Evolutionary conservation across 2,888 invertebrate genomes (phyloP).

Genomic region (Stenodema calcarata): DNA sequence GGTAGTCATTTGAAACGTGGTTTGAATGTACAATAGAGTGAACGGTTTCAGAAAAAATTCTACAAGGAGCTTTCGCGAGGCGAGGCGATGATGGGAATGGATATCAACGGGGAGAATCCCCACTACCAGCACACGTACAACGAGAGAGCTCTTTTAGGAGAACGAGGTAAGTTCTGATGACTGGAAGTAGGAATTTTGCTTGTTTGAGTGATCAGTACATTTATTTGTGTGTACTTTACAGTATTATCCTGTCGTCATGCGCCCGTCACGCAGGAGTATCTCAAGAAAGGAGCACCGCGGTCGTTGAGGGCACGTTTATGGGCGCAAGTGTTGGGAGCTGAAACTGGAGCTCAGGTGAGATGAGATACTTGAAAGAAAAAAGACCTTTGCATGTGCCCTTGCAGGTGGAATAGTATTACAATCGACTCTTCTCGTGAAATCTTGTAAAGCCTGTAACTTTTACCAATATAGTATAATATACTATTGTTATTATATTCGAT

Average conservation of each 20-base stretch:
- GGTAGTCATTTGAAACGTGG: background rate
- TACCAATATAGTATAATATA: too few relatives aligned
- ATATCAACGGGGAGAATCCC: constrained; percentile 64
- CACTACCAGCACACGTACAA: constrained; percentile 70
- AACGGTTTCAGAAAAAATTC: constrained; percentile 67
- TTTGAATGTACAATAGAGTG: background rate
- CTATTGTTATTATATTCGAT: too few relatives aligned
- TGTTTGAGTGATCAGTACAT: background rate
- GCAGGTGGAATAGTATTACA: too few relatives aligned
- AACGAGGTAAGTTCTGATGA: constrained; percentile 65
- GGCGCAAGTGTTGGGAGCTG: constrained; percentile 84
- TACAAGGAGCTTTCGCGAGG: constrained; percentile 78
- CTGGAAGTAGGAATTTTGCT: too few relatives aligned
- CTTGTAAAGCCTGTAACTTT: too few relatives aligned
- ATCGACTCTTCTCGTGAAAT: too few relatives aligned
- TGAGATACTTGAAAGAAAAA: too few relatives aligned
- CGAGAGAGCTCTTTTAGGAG: constrained; percentile 77
- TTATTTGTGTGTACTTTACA: constrained; percentile 25
- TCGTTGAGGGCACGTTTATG: constrained; percentile 81
- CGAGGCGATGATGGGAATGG: constrained; percentile 78
- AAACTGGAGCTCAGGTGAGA: constrained; percentile 73
- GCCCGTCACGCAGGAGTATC: constrained; percentile 86
- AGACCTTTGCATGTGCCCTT: too few relatives aligned
- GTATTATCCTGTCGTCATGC: constrained; percentile 76
- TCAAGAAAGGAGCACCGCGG: constrained; percentile 85